Percentiles rank a stretch among this genome's conserved stretches.
phyloP scores from a whole-genome alignment of 1,140 invertebrate species.

The Ylistrum balloti region DNA sequence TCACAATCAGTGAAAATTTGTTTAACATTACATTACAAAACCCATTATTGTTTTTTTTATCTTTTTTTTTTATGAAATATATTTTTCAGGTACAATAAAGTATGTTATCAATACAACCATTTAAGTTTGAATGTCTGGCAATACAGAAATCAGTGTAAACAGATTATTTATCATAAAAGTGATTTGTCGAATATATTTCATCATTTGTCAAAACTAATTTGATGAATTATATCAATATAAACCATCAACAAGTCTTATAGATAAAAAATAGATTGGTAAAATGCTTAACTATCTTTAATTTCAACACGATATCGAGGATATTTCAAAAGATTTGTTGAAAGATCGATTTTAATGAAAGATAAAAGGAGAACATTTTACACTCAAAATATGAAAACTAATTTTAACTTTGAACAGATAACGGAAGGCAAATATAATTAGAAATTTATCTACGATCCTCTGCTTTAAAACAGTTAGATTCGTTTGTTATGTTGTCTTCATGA shows the following conservation, averaged over 20 bases:
- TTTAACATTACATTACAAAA: no score
- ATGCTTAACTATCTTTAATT: neutral
- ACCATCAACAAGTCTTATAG: neutral
- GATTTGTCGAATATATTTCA: neutral
- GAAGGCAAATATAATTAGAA: neutral
- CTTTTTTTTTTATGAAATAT: no score
- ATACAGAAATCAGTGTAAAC: no score
- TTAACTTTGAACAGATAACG: neutral
- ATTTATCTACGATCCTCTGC: neutral
- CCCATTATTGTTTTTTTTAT: no score
- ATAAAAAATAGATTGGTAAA: neutral
- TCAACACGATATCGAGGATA: neutral
- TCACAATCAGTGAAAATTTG: no score
- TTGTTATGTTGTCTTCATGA: neutral
- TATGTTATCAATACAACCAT: no score
- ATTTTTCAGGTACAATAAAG: no score
- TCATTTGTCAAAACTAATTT: conserved; percentile 30
- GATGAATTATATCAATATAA: neutral
- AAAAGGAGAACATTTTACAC: neutral
- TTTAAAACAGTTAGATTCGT: neutral
- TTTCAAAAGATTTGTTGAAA: neutral
- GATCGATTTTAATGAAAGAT: neutral
- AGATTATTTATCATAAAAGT: neutral
- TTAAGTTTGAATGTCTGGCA: neutral
- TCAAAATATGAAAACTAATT: neutral